A percentile compares a stretch with the other conserved stretches of the same genome.
Conservation (phyloP, 1,140 invertebrate genomes). For the Lamellibrachia luymesi region DNA sequence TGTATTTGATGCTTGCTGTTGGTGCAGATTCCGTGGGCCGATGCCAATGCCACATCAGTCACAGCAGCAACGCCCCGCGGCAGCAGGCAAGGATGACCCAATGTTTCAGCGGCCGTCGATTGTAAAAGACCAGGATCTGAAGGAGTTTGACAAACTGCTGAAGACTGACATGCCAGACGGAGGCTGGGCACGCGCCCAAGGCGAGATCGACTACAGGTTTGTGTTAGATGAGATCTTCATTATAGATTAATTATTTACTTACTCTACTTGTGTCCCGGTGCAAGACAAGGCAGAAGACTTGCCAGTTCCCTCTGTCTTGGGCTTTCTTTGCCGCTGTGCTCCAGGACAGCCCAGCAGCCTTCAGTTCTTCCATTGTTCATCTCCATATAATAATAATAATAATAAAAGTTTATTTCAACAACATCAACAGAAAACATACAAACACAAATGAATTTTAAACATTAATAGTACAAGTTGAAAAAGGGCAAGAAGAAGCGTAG, state of each 20-base stretch:
- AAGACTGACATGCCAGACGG: slow-evolving; percentile 68
- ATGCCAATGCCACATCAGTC: not conserved
- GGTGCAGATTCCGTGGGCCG: not conserved
- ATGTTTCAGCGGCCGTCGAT: slow-evolving; percentile 2
- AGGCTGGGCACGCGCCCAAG: slow-evolving; percentile 80
- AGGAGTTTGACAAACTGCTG: slow-evolving; percentile 85
- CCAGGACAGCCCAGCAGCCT: too few relatives aligned
- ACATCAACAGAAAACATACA: too few relatives aligned
- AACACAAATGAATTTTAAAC: too few relatives aligned
- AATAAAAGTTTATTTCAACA: too few relatives aligned
- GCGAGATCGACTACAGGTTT: slow-evolving; percentile 91
- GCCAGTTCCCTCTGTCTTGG: too few relatives aligned
- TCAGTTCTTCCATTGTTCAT: too few relatives aligned
- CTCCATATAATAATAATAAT: too few relatives aligned
- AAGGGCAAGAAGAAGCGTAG: too few relatives aligned
- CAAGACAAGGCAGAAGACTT: not conserved
- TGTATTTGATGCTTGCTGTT: not conserved
- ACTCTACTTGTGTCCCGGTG: not conserved
- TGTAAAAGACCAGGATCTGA: slow-evolving; percentile 81
- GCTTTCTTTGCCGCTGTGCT: too few relatives aligned
- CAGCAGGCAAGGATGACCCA: not conserved
- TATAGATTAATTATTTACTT: not conserved
- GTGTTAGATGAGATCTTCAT: slow-evolving; percentile 33
- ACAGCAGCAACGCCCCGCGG: not conserved
- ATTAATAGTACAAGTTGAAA: too few relatives aligned